Base-by-base conservation (phyloP, 2,888 invertebrate genomes). In the Epistrophe eligans region DNA sequence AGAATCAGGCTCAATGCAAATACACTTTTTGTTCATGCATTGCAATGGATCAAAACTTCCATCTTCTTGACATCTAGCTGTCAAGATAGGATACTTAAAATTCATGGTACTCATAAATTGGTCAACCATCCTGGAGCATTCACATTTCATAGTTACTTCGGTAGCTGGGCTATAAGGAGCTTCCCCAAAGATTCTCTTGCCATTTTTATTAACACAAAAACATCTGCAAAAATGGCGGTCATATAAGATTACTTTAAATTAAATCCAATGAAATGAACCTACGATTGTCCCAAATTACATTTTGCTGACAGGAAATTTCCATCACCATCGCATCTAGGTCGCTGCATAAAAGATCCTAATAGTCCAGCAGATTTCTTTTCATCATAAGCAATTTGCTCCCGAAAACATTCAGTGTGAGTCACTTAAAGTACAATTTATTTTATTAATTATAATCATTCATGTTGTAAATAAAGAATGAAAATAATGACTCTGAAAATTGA, bases 11-110 rank as follows among this genome's bases (percentile, higher is more conserved):
- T 95, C 92, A 10, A 96, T 95, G 90, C 96, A 96, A 83, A 94
- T 93, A 90, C 96, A 96, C 7, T 89, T 91, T 38, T 93, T 94
- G 3, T 92, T 93, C 4, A 95, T 92, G 89, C 96, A 96, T 89
- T 96, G 96, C 10, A 96, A 91, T 0, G 94, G 93, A 91, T 96
- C 95, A 91, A 94, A 96, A 89, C 95, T 95, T 0, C 96, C 96
- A 89, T 95, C 95, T 0, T 94, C 90, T 0, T 94, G 93, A 90
- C 96, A 97, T 6, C 95, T 94, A 4, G 95, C 94, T 2, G 93
- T 93, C 0, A 92, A 88, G 0, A 93, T 91, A 0, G 94, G 94
- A 15, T 91, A 0, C 90, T 2, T 94, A 90, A 8, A 93, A 89
- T 92, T 90, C 48, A 95, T 91, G 13, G 92, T 89, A 3, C 92